Base-by-base conservation (phyloP, 2,113 vertebrate species). In the Setophaga kirtlandii region DNA sequence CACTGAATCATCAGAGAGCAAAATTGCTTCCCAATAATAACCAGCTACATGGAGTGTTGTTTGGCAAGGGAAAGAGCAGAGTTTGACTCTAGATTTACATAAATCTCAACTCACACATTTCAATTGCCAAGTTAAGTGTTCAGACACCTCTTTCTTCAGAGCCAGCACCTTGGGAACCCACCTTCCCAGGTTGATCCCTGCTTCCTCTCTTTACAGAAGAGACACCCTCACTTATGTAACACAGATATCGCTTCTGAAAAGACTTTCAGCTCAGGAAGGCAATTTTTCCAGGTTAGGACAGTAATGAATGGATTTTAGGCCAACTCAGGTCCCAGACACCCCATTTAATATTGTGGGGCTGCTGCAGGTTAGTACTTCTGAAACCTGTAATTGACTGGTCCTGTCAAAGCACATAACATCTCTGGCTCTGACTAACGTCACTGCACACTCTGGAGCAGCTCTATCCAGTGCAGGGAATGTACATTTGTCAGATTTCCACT, bases 11-110 rank as follows among this genome's bases (percentile, higher is more conserved):
- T 87, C 92, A 93, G 76, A 95, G 95, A 95, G 87, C 69, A 96
- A 96, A 97, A 96, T 94, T 94, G 81, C 83, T 89, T 95, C 85
- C 87, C 95, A 96, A 96, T 94, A 96, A 94, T 71, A 92, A 86
- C 59, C 47, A 75, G 69, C 64, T 92, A 80, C 3, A 6, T 27
- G 76, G 62, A 94, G 46, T 39, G 37, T 60, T 90, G 68, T 93
- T 89, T 91, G 68, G 76, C 56, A 25, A 92, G 17, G 44, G 35
- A 90, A 89, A 87, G 59, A 70, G 20, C 59, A 75, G 92, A 78
- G 16, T 63, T 94, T 95, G 87, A 71, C 44, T 81, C 56, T 58
- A 87, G 79, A 94, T 95, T 95, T 95, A 82, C 58, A 74, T 84
- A 89, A 83, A 68, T 44, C 50, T 85, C 60, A 78, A 56, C 79